These are phyloP conservation scores for Todiramphus saurophagus DNA, from an alignment of 2,113 vertebrate genomes.

Conservation along the genomic window DNA sequence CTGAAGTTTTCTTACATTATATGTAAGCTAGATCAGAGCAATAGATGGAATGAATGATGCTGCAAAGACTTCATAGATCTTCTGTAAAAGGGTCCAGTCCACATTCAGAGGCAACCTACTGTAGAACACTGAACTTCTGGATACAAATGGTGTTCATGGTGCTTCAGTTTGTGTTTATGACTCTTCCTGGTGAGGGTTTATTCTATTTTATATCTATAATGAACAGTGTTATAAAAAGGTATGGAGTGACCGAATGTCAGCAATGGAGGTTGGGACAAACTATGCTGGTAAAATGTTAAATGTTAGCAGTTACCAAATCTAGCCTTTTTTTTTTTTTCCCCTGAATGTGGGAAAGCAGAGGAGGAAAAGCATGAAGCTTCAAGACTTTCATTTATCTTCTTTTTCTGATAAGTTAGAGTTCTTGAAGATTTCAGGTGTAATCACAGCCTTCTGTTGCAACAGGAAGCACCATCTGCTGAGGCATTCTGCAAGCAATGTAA, in stretches of 20 bases:
- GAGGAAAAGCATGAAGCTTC: conserved; percentile 50
- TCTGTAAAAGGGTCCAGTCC: conserved; percentile 9
- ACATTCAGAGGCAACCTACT: not conserved
- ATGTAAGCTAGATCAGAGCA: not conserved
- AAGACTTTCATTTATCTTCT: conserved; percentile 75
- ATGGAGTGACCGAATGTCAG: not conserved
- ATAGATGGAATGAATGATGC: not conserved
- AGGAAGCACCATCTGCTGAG: conserved; percentile 83
- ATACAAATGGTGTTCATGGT: conserved; percentile 33
- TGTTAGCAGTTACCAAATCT: not conserved
- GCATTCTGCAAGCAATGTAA: conserved; percentile 82
- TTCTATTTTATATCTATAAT: conserved; percentile 25
- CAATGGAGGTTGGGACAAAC: not conserved
- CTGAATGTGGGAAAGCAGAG: not conserved
- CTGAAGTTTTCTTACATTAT: not conserved
- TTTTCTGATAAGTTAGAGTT: conserved; percentile 74
- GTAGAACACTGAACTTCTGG: conserved; percentile 9
- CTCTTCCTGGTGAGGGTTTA: conserved; percentile 12
- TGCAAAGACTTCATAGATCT: not conserved
- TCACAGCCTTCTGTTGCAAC: conserved; percentile 81
- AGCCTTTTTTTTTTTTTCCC: not conserved
- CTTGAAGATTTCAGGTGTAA: conserved; percentile 85
- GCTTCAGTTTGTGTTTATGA: conserved; percentile 53
- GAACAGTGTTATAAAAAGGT: not conserved
- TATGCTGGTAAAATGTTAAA: not conserved